A percentile compares a stretch with the other conserved stretches of the same genome.
phyloP scores from a whole-genome alignment of 1,140 invertebrate species.

The Galendromus occidentalis region DNA sequence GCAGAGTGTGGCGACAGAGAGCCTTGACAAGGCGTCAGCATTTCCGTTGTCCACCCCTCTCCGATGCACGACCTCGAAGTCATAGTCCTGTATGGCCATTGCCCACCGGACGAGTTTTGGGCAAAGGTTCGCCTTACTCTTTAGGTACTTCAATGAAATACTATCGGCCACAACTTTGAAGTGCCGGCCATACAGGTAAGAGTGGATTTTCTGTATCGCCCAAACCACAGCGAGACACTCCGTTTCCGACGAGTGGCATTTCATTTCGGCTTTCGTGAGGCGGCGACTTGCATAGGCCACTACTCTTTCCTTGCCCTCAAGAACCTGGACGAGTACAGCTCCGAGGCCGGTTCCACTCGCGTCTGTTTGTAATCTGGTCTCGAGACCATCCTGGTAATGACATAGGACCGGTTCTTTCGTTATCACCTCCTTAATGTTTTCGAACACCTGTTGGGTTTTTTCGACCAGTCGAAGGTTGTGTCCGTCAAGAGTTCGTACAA shows the following conservation, averaged over 20 bases:
- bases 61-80: slow-evolving; percentile 18
- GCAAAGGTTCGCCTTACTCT: neutral
- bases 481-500: no score
- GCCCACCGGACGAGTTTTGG: slow-evolving; percentile 16
- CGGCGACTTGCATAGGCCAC: slow-evolving; percentile 18
- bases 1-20: no score
- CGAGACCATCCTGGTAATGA: no score
- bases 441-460: no score
- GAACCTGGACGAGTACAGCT: slow-evolving; percentile 21
- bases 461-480: no score
- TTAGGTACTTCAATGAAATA: slow-evolving; percentile 1
- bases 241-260: slow-evolving; percentile 15
- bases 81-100: slow-evolving; percentile 24
- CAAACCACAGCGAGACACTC: slow-evolving; percentile 13
- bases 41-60: slow-evolving; percentile 12
- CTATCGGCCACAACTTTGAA: slow-evolving; percentile 14
- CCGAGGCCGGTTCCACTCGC: slow-evolving; percentile 17
- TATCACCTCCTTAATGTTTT: no score
- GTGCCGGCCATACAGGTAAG: neutral
- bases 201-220: slow-evolving; percentile 12
- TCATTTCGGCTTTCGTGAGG: slow-evolving; percentile 13
- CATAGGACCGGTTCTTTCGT: no score
- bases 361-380: slow-evolving; percentile 10
- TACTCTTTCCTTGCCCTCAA: slow-evolving; percentile 17
- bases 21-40: slow-evolving; percentile 12